Percentiles rank a stretch among this genome's conserved stretches.
Evolutionary conservation across 1,140 invertebrate species (phyloP).

Genomic region (Procambarus virginalis): DNA sequence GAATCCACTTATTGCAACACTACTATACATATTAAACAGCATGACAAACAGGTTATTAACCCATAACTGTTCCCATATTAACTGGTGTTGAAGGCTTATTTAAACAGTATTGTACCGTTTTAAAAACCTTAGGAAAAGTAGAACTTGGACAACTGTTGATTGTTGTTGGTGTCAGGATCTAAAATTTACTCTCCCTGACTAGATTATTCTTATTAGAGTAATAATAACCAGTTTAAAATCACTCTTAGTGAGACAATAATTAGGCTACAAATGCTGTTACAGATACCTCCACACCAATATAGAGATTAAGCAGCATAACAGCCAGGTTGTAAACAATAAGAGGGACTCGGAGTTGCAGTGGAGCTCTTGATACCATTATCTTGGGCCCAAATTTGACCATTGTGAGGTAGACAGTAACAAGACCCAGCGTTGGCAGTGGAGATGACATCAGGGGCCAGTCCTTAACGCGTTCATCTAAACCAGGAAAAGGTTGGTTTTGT

Average conservation of each 20-base stretch:
- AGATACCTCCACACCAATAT: slow-evolving; percentile 85
- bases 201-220: no score
- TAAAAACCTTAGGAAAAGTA: no score
- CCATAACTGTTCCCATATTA: no score
- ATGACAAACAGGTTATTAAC: slow-evolving; percentile 91
- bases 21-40: slow-evolving; percentile 89
- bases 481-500: not conserved
- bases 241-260: no score
- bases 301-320: slow-evolving; percentile 88
- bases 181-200: no score
- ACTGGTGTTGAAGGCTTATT: no score
- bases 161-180: no score
- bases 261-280: no score
- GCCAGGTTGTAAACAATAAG: slow-evolving; percentile 90
- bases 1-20: slow-evolving; percentile 67
- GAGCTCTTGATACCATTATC: slow-evolving; percentile 86
- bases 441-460: slow-evolving; percentile 91
- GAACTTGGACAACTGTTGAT: no score
- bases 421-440: slow-evolving; percentile 83
- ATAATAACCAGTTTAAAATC: no score
- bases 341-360: slow-evolving; percentile 85
- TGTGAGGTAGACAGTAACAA: slow-evolving; percentile 85
- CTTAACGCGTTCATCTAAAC: slow-evolving; percentile 85
- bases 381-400: slow-evolving; percentile 88
- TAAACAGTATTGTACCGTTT: no score